Conservation (phyloP, 2,888 invertebrate genomes). For the Nomada fucata region DNA sequence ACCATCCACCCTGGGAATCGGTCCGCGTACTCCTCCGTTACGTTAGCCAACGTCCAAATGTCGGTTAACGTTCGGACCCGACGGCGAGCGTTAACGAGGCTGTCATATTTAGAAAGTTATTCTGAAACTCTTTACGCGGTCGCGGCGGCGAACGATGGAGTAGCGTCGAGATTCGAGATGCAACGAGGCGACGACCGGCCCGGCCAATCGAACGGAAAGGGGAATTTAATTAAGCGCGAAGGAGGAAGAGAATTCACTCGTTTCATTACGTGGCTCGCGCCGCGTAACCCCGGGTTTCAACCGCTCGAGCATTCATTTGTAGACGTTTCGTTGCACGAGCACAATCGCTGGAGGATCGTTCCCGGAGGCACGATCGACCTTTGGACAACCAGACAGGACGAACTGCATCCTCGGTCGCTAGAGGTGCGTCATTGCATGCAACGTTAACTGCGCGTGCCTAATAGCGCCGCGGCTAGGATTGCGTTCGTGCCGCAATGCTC, state of each 20-base stretch:
- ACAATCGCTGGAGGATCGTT: slow-evolving; percentile 51
- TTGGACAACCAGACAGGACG: slow-evolving; percentile 70
- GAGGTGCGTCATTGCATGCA: slow-evolving; percentile 76
- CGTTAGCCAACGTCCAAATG: slow-evolving; percentile 36
- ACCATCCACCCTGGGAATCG: background rate
- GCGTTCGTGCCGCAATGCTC: slow-evolving; percentile 63
- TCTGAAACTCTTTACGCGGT: slow-evolving; percentile 19
- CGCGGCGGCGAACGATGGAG: background rate
- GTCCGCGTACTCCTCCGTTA: background rate
- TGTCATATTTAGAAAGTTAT: slow-evolving; percentile 38
- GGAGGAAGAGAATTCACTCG: background rate
- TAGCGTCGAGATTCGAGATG: background rate
- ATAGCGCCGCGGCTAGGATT: slow-evolving; percentile 69
- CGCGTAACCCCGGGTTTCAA: slow-evolving; percentile 38
- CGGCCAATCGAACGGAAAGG: background rate
- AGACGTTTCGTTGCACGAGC: slow-evolving; percentile 41
- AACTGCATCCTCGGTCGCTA: slow-evolving; percentile 68
- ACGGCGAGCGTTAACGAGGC: slow-evolving; percentile 35
- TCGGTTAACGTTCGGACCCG: slow-evolving; percentile 28
- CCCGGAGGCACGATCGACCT: slow-evolving; percentile 68
- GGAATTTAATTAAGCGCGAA: slow-evolving; percentile 41
- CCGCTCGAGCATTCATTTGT: slow-evolving; percentile 40
- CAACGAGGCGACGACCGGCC: background rate
- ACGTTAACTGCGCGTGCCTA: slow-evolving; percentile 76
- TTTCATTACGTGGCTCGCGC: slow-evolving; percentile 26